A percentile compares a stretch with the other conserved stretches of the same genome.
Conservation (phyloP, 2,888 invertebrate species). For the Plagiodera versicolora region DNA sequence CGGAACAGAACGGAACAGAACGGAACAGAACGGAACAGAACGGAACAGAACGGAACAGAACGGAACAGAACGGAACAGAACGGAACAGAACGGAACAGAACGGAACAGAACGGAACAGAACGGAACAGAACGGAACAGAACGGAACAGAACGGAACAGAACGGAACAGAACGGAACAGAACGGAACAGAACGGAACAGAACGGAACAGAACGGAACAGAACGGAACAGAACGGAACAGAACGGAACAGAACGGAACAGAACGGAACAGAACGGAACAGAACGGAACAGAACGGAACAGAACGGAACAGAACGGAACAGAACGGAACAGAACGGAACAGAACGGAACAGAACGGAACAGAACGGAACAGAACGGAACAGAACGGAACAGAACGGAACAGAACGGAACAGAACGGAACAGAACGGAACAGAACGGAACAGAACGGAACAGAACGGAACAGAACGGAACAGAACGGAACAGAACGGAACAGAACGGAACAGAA, state of each 20-base stretch:
- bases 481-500: constrained; percentile 20
- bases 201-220: background rate
- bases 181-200: too few species aligned
- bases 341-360: background rate
- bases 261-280: background rate
- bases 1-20: too few species aligned
- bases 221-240: background rate
- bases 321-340: background rate
- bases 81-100: too few species aligned
- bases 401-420: constrained; percentile 18
- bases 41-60: too few species aligned
- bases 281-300: background rate
- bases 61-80: too few species aligned
- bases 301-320: constrained; percentile 7
- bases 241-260: constrained; percentile 10
- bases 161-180: too few species aligned
- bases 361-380: constrained; percentile 3
- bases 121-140: too few species aligned
- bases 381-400: constrained; percentile 11
- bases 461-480: constrained; percentile 20
- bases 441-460: constrained; percentile 17
- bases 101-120: too few species aligned
- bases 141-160: too few species aligned
- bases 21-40: too few species aligned
- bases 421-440: constrained; percentile 17